These are phyloP conservation scores for Leucopsar rothschildi DNA, from an alignment of 2,113 vertebrate genomes.

Conservation along the genomic window DNA sequence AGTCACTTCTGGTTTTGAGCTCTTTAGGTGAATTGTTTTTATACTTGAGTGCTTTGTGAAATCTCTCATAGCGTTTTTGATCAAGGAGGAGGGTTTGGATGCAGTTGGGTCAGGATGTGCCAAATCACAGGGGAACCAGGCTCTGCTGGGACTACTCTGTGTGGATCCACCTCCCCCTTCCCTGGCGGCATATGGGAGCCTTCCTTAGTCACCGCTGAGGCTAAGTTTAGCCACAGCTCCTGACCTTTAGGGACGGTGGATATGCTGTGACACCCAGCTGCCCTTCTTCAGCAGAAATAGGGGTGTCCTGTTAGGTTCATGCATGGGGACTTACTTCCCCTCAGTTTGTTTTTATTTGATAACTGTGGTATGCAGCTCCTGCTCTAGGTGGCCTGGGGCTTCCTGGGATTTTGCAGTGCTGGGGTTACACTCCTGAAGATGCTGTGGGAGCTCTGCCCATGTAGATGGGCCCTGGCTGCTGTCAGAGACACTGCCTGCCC, in stretches of 20 bases:
- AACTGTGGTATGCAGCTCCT: not conserved
- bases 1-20: not conserved
- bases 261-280: not conserved
- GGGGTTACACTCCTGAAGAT: rapidly evolving
- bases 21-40: not conserved
- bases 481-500: not conserved
- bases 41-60: not conserved
- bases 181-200: not conserved
- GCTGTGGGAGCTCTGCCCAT: not conserved
- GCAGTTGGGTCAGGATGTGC: not conserved
- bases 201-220: not conserved
- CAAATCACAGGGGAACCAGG: not conserved
- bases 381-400: not conserved
- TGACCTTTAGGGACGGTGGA: not conserved
- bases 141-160: not conserved
- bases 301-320: not conserved
- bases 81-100: not conserved
- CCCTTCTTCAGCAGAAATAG: not conserved
- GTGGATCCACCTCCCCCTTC: not conserved
- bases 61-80: rapidly evolving
- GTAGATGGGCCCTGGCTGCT: not conserved
- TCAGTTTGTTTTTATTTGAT: not conserved
- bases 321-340: not conserved
- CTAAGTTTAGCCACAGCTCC: not conserved
- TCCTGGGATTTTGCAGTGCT: not conserved